These are phyloP conservation scores for Bellardia pandia DNA, from an alignment of 2,888 invertebrate species.

Conservation along the genomic window DNA sequence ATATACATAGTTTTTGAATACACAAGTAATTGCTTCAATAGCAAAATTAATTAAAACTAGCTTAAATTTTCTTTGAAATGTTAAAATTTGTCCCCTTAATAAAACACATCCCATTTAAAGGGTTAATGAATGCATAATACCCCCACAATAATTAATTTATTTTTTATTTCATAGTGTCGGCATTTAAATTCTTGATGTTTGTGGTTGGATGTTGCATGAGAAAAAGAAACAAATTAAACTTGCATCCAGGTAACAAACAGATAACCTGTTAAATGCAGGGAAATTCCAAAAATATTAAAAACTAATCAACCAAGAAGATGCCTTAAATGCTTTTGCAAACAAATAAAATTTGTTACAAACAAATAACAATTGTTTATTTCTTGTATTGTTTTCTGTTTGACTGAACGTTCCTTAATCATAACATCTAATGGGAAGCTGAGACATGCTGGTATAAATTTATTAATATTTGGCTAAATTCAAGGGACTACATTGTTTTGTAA, in stretches of 20 bases:
- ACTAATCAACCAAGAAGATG: conserved; percentile 33
- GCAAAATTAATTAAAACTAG: too few species aligned
- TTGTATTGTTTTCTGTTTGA: background rate
- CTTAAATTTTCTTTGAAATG: too few species aligned
- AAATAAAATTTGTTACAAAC: conserved; percentile 27
- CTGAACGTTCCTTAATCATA: conserved; percentile 71
- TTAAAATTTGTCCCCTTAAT: too few species aligned
- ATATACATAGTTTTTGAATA: too few species aligned
- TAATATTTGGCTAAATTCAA: conserved; percentile 34
- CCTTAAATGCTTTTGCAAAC: conserved; percentile 2
- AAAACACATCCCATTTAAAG: conserved; percentile 1
- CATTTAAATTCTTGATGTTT: conserved; percentile 35
- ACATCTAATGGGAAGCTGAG: conserved; percentile 22
- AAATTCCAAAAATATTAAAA: conserved; percentile 55
- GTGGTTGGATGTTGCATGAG: conserved; percentile 18
- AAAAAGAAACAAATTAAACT: conserved; percentile 42
- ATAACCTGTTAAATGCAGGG: conserved; percentile 52
- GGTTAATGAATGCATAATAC: conserved; percentile 9
- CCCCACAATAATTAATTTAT: conserved; percentile 14
- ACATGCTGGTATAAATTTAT: conserved; percentile 58
- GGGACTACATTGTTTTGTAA: conserved; percentile 32
- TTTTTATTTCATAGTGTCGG: background rate
- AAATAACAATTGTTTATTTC: conserved; percentile 30
- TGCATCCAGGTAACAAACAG: conserved; percentile 12
- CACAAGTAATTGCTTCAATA: too few species aligned